Evolutionary conservation across 2,888 invertebrate species (phyloP).

Genomic region (Deroplatys truncata): DNA sequence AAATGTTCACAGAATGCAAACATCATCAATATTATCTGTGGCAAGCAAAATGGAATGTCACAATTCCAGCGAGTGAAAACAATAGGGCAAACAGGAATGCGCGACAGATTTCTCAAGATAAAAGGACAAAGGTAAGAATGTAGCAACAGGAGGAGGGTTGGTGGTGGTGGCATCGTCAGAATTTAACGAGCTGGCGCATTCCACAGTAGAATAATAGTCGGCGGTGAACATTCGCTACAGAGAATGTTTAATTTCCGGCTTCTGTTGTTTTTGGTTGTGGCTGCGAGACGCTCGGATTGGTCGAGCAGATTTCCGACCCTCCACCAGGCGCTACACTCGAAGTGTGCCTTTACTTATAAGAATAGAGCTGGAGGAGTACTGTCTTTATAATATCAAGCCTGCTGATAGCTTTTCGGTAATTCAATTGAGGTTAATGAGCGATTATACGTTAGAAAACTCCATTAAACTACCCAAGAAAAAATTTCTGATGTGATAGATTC

Average conservation of each 20-base stretch:
- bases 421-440: too few species aligned
- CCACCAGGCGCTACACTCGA: background rate
- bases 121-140: background rate
- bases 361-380: too few species aligned
- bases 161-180: background rate
- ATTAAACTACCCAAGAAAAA: too few species aligned
- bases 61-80: background rate
- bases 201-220: background rate
- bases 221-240: background rate
- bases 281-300: background rate
- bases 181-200: background rate
- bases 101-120: background rate
- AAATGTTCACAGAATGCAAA: too few species aligned
- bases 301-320: background rate
- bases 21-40: background rate
- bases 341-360: too few species aligned
- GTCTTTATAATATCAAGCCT: too few species aligned
- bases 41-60: background rate
- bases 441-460: too few species aligned
- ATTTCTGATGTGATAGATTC: too few species aligned
- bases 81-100: background rate
- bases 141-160: too few species aligned
- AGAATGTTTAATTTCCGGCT: background rate
- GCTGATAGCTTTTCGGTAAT: too few species aligned
- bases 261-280: background rate